Base-by-base conservation (phyloP, 2,797 vertebrate genomes). In the Danio choprae region DNA sequence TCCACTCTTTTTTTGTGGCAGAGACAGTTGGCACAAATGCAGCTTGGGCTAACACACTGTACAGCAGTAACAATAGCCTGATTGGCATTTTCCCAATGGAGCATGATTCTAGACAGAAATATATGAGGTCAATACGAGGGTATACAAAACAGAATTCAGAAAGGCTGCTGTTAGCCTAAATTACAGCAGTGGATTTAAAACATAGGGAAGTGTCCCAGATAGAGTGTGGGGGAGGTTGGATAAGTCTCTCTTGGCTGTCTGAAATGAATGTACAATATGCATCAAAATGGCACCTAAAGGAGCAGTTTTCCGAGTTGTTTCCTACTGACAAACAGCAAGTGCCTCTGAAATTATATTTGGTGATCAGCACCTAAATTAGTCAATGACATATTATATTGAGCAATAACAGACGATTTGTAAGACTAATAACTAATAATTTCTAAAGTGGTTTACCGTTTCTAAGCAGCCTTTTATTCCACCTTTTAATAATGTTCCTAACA, bases 201-300 rank as follows among this genome's bases (percentile, higher is more conserved):
- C 58, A 55, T 56, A 59, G 72, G 78, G 56, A 80, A 40, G 9
- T 74, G 83, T 65, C 77, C 80, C 46, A 74, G 59, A 80, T 79
- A 72, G 64, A 74, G 59, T 46, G 18, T 29, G 60, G 70, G 74
- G 60, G 51, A 81, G 69, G 77, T 55, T 68, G n/a, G 51, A 56
- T 41, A 50, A 53, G 55, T 18, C 53, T 74, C 58, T 43, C 65
- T 44, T 29, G 43, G 77, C 18, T 43, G 15, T 15, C 46, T 60
- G 48, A 79, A 55, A 22, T 62, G 20, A 43, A 60, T 18, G 43
- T 59, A 60, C 12, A 60, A 13, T 38, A 48, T 50, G 44, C 6
- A 16, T 60, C 46, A 62, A 62, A 78, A 59, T 69, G 46, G 4
- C 29, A 50, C 41, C 38, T 59, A 36, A 40, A 70, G 13, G 51